Evolutionary conservation across 2,888 invertebrate species (phyloP), one percentile per base, ranked within the genome.

Genomic region (Eilema depressum): DNA sequence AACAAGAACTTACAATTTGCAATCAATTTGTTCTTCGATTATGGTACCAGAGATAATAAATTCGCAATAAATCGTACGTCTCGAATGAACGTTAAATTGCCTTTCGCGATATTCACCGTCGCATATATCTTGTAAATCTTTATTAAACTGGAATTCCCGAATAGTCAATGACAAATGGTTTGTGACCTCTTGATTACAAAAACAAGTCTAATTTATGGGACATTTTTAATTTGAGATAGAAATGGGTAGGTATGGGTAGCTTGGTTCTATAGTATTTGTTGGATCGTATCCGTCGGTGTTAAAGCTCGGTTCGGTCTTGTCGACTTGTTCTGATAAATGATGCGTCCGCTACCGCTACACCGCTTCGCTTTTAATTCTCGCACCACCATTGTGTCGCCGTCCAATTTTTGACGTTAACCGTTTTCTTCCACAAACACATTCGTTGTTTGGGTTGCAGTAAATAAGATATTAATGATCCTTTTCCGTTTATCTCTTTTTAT

Each of bases 311-410:
- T 72, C 68, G 70, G 74, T 70, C 76, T 81, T 74, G 84, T 82
- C 83, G 86, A 83, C 85, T 88, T 86, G 90, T 90, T 85, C 93
- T 95, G 94, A 95, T 94, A 95, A 95, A 95, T 95, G 94, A 94
- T 91, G 89, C 86, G 90, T 86, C 88, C 81, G 92, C 92, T 91
- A 91, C 94, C 87, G 91, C 89, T 92, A 95, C 95, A 95, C 82
- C 90, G 90, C 90, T 94, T 95, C 90, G 94, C 95, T 95, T 95
- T 95, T 95, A 95, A 94, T 92, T 91, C 92, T 91, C 89, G 78
- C 84, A 80, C 87, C 85, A 89, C 91, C 88, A 94, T 95, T 95
- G 94, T 95, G 92, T 93, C 85, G 85, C 85, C 87, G 89, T 92
- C 92, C 86, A 82, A 90, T 91, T 92, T 93, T 93, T 93, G 93